Percentiles rank a stretch among this genome's conserved stretches.
Conservation (phyloP, 2,888 invertebrate species). For the Eurytoma adleriae region DNA sequence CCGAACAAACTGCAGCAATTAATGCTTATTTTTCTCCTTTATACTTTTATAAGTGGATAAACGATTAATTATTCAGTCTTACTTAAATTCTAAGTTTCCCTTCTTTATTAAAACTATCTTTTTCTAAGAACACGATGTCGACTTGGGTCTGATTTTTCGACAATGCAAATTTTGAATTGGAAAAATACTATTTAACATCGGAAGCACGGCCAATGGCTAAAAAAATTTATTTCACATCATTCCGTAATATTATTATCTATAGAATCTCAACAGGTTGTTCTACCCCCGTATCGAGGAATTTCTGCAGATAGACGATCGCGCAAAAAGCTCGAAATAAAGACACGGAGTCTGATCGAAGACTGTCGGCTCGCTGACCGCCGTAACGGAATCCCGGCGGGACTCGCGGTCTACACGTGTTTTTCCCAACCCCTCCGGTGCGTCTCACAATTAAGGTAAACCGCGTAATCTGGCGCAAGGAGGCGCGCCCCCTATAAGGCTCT, state of each 20-base stretch:
- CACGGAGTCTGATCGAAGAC: slow-evolving; percentile 30
- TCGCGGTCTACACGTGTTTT: not conserved
- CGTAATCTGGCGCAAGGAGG: slow-evolving; percentile 44
- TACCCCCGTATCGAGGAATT: slow-evolving; percentile 14
- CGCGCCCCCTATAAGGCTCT: slow-evolving; percentile 57
- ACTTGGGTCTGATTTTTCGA: too few relatives aligned
- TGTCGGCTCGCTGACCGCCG: not conserved
- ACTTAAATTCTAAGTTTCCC: too few relatives aligned
- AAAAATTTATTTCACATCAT: not conserved
- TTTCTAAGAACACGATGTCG: too few relatives aligned
- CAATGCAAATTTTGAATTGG: too few relatives aligned
- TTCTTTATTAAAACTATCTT: too few relatives aligned
- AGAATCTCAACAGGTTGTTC: not conserved
- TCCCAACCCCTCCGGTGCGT: not conserved
- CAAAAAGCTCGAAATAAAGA: slow-evolving; percentile 42
- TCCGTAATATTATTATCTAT: slow-evolving; percentile 27
- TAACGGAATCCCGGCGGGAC: slow-evolving; percentile 13
- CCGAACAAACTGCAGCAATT: not conserved
- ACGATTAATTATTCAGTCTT: too few relatives aligned
- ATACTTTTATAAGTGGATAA: too few relatives aligned
- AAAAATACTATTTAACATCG: too few relatives aligned
- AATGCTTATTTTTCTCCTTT: not conserved
- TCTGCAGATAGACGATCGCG: slow-evolving; percentile 18
- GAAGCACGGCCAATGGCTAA: too few relatives aligned
- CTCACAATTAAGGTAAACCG: slow-evolving; percentile 37